These are phyloP conservation scores for Campoplex nolae DNA, from an alignment of 2,888 invertebrate species.

Conservation along the genomic window DNA sequence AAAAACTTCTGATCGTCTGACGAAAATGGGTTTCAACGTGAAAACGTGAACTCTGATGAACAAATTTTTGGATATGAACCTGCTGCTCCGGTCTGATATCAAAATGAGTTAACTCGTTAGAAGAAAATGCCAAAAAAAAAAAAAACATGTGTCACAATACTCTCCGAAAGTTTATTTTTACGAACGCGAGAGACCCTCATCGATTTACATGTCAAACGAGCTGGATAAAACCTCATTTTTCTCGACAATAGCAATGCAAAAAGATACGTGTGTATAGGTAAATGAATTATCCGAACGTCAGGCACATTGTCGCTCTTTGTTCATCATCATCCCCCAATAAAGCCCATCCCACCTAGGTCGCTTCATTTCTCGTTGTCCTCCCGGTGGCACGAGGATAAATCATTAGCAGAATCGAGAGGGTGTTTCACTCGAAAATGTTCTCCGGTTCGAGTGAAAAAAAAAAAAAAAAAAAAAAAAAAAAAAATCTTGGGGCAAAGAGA, in stretches of 20 bases:
- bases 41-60: too few relatives aligned
- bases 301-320: neutral
- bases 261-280: slow-evolving; percentile 1
- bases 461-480: too few relatives aligned
- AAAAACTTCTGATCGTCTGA: too few relatives aligned
- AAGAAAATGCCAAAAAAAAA: neutral
- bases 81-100: neutral
- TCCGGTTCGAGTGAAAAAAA: slow-evolving; percentile 51
- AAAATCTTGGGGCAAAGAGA: slow-evolving; percentile 38
- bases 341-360: neutral
- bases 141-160: neutral
- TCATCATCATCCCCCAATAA: slow-evolving; percentile 14
- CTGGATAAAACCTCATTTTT: neutral
- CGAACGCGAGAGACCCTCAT: neutral
- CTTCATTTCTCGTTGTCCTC: slow-evolving; percentile 17
- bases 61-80: neutral
- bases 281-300: slow-evolving; percentile 22
- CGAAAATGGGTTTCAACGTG: too few relatives aligned
- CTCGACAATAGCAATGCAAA: neutral
- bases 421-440: slow-evolving; percentile 59
- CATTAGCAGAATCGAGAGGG: slow-evolving; percentile 28
- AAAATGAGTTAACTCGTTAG: neutral
- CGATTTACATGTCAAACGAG: slow-evolving; percentile 16
- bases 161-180: neutral
- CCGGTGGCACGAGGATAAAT: neutral